Conservation (phyloP, 2,113 vertebrate genomes). For the Sakesphorus luctuosus region DNA sequence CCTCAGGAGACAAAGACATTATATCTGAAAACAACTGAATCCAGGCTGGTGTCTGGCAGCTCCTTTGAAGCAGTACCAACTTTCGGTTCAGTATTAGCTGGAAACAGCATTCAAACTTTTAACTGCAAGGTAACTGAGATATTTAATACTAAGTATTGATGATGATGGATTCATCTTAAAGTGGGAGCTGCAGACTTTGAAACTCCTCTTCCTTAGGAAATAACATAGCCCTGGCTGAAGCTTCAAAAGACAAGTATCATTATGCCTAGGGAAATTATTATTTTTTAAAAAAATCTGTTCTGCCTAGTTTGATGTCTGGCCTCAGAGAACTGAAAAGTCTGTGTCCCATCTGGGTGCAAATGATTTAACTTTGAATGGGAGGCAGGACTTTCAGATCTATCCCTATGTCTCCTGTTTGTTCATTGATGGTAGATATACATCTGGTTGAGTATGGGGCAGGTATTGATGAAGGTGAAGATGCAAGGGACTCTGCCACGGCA, state of each 20-base stretch:
- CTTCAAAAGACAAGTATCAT: neutral
- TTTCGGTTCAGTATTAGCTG: neutral
- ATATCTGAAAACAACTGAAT: neutral
- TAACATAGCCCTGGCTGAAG: neutral
- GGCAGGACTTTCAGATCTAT: neutral
- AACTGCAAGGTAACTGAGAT: neutral
- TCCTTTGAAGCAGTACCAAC: neutral
- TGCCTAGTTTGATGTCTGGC: neutral
- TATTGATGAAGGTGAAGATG: neutral
- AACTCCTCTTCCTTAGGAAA: neutral
- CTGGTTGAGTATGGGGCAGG: accelerated
- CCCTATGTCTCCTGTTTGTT: neutral
- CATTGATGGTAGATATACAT: neutral
- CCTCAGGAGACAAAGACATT: neutral
- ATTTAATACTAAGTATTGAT: neutral
- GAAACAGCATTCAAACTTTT: neutral
- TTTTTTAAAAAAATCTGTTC: neutral
- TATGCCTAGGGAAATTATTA: neutral
- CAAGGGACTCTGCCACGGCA: neutral
- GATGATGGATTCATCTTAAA: neutral
- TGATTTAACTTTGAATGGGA: neutral
- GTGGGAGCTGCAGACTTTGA: neutral
- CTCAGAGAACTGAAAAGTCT: neutral
- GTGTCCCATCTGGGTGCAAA: neutral
- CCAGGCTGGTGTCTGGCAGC: neutral